These are phyloP conservation scores for Diaphora mendica DNA, from an alignment of 2,888 invertebrate species.

Conservation along the genomic window DNA sequence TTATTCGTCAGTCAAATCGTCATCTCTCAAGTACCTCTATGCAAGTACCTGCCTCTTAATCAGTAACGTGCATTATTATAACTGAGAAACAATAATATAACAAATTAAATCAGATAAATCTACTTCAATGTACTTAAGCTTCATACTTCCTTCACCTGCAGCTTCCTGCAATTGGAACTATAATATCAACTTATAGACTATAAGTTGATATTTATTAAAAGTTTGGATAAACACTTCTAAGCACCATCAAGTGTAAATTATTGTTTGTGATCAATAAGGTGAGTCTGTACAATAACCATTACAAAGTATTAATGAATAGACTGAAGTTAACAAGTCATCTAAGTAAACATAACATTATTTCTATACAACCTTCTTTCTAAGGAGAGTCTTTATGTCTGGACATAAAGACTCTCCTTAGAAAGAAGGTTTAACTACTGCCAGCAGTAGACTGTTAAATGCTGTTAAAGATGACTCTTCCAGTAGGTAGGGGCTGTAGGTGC, in stretches of 20 bases:
- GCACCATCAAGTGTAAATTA: neutral
- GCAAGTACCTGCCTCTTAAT: neutral
- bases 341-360: neutral
- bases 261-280: neutral
- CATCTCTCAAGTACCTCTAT: too few relatives aligned
- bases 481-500: too few relatives aligned
- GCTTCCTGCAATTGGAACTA: neutral
- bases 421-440: too few relatives aligned
- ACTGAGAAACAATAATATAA: neutral
- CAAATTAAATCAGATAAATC: neutral
- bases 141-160: neutral
- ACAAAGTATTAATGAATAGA: neutral
- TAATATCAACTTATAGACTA: too few relatives aligned
- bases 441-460: too few relatives aligned
- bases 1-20: too few relatives aligned
- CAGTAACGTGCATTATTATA: neutral
- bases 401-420: too few relatives aligned
- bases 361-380: neutral
- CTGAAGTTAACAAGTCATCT: neutral
- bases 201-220: neutral
- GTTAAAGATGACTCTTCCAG: too few relatives aligned
- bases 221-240: neutral
- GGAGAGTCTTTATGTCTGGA: too few relatives aligned
- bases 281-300: neutral
- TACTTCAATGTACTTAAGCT: neutral